Percentiles rank a stretch among this genome's conserved stretches.
These are phyloP conservation scores for Tenthredo mesomela DNA, from an alignment of 2,888 invertebrate species.

Conservation along the genomic window DNA sequence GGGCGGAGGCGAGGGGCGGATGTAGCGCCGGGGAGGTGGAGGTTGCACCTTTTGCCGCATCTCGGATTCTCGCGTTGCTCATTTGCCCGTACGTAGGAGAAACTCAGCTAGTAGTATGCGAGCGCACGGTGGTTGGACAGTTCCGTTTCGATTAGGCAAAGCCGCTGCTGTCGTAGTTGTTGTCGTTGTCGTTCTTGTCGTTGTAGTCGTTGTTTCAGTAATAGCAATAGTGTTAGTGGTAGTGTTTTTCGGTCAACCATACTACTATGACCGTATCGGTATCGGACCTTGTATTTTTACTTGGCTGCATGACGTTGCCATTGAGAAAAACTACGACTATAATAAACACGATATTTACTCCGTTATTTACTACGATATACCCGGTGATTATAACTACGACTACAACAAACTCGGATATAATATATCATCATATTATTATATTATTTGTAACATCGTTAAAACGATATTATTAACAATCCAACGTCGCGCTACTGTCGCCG, in stretches of 20 bases:
- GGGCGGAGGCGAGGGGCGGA: slow-evolving; percentile 55
- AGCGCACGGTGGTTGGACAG: slow-evolving; percentile 68
- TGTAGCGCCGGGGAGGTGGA: slow-evolving; percentile 59
- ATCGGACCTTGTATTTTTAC: slow-evolving; percentile 16
- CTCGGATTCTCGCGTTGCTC: slow-evolving; percentile 73
- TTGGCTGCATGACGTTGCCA: slow-evolving; percentile 8
- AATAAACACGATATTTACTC: slow-evolving; percentile 35
- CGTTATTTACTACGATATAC: not conserved
- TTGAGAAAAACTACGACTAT: slow-evolving; percentile 46
- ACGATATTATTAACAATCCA: slow-evolving; percentile 32
- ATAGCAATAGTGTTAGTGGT: not conserved
- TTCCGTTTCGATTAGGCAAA: slow-evolving; percentile 71
- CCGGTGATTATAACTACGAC: slow-evolving; percentile 12
- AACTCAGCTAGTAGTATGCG: slow-evolving; percentile 65
- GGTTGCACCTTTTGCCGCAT: slow-evolving; percentile 73
- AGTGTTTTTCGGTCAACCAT: slow-evolving; percentile 47
- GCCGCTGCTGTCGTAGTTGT: not conserved
- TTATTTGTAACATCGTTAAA: not conserved
- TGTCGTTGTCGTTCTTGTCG: slow-evolving; percentile 19
- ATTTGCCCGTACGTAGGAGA: slow-evolving; percentile 62
- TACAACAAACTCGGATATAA: not conserved
- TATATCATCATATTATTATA: no score
- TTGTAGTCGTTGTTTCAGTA: slow-evolving; percentile 6
- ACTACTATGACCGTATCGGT: slow-evolving; percentile 40
- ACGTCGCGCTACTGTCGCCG: slow-evolving; percentile 61